Evolutionary conservation across 2,888 invertebrate genomes (phyloP).

Genomic region (Phania funesta): DNA sequence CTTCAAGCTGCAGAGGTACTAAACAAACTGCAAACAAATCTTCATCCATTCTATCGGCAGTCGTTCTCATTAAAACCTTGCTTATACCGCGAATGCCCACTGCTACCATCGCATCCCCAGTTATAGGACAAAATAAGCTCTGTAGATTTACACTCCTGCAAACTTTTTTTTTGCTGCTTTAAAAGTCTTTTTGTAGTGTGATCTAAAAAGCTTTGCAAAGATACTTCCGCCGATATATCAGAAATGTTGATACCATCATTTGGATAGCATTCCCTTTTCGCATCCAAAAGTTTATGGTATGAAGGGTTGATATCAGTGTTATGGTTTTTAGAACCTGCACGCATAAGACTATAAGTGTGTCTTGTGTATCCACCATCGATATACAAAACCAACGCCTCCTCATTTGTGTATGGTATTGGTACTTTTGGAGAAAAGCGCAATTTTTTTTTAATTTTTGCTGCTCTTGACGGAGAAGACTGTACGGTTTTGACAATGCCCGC

Average conservation of each 20-base stretch:
- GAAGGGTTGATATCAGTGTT: not conserved
- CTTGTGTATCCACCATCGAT: constrained; percentile 4
- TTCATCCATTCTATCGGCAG: constrained; percentile 8
- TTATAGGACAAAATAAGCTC: not conserved
- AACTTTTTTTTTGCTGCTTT: too few relatives aligned
- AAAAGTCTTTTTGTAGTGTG: constrained; percentile 19
- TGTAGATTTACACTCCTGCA: not conserved
- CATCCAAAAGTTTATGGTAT: too few relatives aligned
- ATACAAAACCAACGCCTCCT: constrained; percentile 27
- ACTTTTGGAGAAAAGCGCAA: constrained; percentile 4
- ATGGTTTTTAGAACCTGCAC: not conserved
- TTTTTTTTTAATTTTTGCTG: constrained; percentile 20
- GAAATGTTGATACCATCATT: too few relatives aligned
- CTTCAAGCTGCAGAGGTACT: constrained; percentile 21
- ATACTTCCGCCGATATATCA: constrained; percentile 21
- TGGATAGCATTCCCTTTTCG: too few relatives aligned
- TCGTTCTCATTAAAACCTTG: constrained; percentile 35
- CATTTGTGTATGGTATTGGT: constrained; percentile 22
- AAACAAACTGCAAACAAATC: constrained; percentile 28
- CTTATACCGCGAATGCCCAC: constrained; percentile 36
- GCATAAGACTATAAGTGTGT: not conserved
- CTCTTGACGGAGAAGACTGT: too few relatives aligned
- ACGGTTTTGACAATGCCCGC: too few relatives aligned
- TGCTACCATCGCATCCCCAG: too few relatives aligned
- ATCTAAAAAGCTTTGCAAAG: constrained; percentile 36